Evolutionary conservation across 2,888 invertebrate genomes (phyloP), one percentile per base, ranked within the genome.

Genomic region (Odontocolon sp.): DNA sequence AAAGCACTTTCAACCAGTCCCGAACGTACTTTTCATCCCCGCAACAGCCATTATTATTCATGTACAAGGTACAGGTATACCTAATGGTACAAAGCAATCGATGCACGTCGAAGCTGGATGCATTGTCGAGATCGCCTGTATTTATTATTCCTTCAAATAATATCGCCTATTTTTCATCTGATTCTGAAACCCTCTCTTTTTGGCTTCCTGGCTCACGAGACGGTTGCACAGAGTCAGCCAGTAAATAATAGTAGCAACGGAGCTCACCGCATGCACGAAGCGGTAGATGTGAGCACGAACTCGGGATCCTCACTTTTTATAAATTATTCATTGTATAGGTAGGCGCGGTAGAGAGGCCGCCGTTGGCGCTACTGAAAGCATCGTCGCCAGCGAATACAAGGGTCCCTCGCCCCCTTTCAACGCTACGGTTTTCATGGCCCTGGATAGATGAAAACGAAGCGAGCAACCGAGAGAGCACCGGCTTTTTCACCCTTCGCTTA

Each of bases 401-500:
- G 16, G 45, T 38, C 38, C 26, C 56, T 38, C 57, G 47, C 31
- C 42, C 45, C 38, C 36, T 77, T 80, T 77, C 73, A 78, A 33
- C 52, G 54, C 66, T 36, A 67, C 63, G 76, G 76, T 73, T 78
- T 77, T 74, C 74, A 72, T 71, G 68, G 52, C 66, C 63, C 56
- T 45, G 77, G 67, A 77, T 77, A n/a, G 31, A 54, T 33, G 68
- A 75, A 78, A 77, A 77, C 66, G 73, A 71, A 61, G 69, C 57
- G 69, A 74, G 70, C 63, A 68, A 71, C 67, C 70, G 66, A 52
- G 70, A 54, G 70, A 59, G 71, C 71, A 64, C 68, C 66, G 45
- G 78, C 70, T 71, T 77, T 82, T 84, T 83, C 85, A 83, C 76
- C 77, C 82, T 67, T 74, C 71, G 73, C 73, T 78, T 71, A 83